These are phyloP conservation scores for Leptoteleia sp. DNA, from an alignment of 1,140 invertebrate genomes.

Conservation along the genomic window DNA sequence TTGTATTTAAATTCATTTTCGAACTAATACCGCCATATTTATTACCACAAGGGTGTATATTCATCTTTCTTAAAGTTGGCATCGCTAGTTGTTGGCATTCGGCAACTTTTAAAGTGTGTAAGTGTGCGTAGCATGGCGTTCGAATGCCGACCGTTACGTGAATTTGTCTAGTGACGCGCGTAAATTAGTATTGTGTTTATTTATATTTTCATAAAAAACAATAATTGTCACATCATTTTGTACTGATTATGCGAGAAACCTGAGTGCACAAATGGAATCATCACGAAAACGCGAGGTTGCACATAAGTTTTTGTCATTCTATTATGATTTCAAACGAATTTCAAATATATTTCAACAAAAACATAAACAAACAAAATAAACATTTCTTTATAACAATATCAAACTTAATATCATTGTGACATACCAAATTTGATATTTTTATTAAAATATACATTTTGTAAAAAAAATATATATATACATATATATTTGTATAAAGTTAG, in stretches of 20 bases:
- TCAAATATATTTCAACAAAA: constrained; percentile 10
- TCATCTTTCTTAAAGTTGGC: too few species aligned
- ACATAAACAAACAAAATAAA: background rate
- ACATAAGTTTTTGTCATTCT: background rate
- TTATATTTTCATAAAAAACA: background rate
- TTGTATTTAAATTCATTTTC: too few species aligned
- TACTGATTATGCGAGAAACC: constrained; percentile 3
- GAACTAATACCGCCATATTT: too few species aligned
- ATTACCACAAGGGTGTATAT: too few species aligned
- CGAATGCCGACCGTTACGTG: constrained; percentile 23
- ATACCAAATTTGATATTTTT: too few species aligned
- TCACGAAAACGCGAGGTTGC: constrained; percentile 23
- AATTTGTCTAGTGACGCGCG: constrained; percentile 11
- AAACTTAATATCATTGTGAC: too few species aligned
- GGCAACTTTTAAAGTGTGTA: constrained; percentile 18
- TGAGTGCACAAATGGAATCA: constrained; percentile 3
- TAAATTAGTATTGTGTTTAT: constrained; percentile 5
- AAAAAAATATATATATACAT: too few species aligned
- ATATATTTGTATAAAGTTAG: too few species aligned
- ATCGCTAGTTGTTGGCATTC: too few species aligned
- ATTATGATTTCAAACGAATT: background rate
- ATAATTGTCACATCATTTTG: background rate
- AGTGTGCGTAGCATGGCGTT: too few species aligned
- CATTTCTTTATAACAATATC: too few species aligned
- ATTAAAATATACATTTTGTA: background rate